These are phyloP conservation scores for Botia almorhae DNA, from an alignment of 2,797 vertebrate genomes.

Conservation along the genomic window DNA sequence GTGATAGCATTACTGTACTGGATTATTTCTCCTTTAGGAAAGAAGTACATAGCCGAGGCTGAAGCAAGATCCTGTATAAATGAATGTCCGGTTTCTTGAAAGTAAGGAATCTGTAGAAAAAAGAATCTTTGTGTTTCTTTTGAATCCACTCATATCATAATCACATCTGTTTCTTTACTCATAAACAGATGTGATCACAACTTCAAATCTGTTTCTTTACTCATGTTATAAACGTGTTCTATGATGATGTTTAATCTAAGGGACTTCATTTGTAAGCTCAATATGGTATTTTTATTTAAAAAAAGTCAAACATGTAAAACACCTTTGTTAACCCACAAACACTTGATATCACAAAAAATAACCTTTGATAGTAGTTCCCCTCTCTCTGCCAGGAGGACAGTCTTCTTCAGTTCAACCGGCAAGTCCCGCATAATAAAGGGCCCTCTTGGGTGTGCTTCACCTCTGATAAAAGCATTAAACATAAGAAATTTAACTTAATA, in stretches of 20 bases:
- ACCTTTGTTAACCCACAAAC: neutral
- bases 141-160: neutral
- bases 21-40: conserved; percentile 59
- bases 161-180: too few relatives aligned
- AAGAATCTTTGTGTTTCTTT: neutral
- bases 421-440: conserved; percentile 51
- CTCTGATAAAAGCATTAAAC: conserved; percentile 21
- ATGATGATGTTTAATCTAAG: too few relatives aligned
- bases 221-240: too few relatives aligned
- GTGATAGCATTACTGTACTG: conserved; percentile 52
- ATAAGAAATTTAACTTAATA: neutral
- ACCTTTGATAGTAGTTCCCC: conserved; percentile 54
- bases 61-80: conserved; percentile 48
- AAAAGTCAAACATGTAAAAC: neutral
- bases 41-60: conserved; percentile 49
- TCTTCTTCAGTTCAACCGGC: conserved; percentile 47
- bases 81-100: conserved; percentile 24
- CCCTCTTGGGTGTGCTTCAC: conserved; percentile 51
- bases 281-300: too few relatives aligned
- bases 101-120: conserved; percentile 46
- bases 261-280: too few relatives aligned
- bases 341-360: neutral
- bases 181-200: too few relatives aligned
- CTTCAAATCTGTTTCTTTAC: too few relatives aligned
- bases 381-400: conserved; percentile 52